Percentiles rank a stretch among this genome's conserved stretches.
Evolutionary conservation across 1,140 invertebrate genomes (phyloP).

Genomic region (Bilobella aurantiaca): DNA sequence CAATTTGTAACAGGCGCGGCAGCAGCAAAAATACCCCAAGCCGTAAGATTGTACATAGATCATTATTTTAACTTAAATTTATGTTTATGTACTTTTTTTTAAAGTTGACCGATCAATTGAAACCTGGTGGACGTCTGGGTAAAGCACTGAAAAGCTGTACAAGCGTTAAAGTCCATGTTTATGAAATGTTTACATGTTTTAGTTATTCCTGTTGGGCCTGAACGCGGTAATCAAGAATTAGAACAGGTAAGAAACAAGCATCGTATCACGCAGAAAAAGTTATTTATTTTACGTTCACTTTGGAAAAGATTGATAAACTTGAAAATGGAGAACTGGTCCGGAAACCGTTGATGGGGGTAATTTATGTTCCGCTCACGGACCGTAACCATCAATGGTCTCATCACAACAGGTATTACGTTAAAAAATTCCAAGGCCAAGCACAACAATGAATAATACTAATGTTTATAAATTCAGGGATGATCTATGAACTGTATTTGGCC

Average conservation of each 20-base stretch:
- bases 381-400: constrained; percentile 58
- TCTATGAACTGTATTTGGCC: no score
- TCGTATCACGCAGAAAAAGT: constrained; percentile 1
- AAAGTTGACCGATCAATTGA: constrained; percentile 28
- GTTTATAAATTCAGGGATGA: no score
- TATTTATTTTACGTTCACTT: background rate
- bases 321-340: constrained; percentile 64
- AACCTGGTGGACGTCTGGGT: constrained; percentile 23
- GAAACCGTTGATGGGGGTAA: constrained; percentile 82
- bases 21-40: constrained; percentile 22
- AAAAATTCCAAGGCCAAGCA: background rate
- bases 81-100: background rate
- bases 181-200: no score
- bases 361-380: constrained; percentile 94
- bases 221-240: constrained; percentile 68
- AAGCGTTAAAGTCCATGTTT: background rate
- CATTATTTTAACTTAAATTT: background rate
- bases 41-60: constrained; percentile 6
- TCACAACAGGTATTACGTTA: background rate
- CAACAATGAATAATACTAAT: background rate
- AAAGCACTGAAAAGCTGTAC: background rate
- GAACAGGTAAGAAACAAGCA: constrained; percentile 44
- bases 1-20: constrained; percentile 24
- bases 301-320: constrained; percentile 56
- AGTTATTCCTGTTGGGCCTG: constrained; percentile 81